Evolutionary conservation across 2,888 invertebrate genomes (phyloP), one percentile per base, ranked within the genome.

Genomic region (Zelleria hepariella): DNA sequence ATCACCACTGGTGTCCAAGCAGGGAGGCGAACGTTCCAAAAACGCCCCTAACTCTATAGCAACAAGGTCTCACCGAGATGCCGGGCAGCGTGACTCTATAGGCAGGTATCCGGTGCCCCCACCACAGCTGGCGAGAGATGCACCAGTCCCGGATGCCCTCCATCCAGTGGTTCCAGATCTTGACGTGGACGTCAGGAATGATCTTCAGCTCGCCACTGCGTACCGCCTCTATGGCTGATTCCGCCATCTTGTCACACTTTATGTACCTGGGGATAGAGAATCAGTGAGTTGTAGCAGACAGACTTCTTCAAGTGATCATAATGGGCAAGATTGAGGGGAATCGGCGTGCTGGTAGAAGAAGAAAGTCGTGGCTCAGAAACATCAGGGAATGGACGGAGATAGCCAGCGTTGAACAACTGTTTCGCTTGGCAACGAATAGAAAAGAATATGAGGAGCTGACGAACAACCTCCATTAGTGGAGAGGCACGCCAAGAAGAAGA

Each of bases 101-200:
- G 0, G 97, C 98, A 0, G 99, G 99, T 66, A 99, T 97, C 61
- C 96, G 92, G 82, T 99, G 99, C 1, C 99, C 99, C 99, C 99
- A 99, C 99, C 99, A 99, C 59, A 99, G 90, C 80, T 99, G 99
- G 1, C 96, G 91, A 0, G 98, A 99, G 61, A 99, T 96, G 82
- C 99, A 99, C 99, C 99, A 99, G 82, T 99, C 99, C 4, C 98
- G 90, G 66, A 98, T 97, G 73, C 96, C 96, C 72, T 95, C 95
- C 92, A 99, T 94, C 99, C 99, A 99, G 73, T 94, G 92, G 80
- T 93, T 94, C 99, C 99, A 99, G 32, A 93, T 96, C 85, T 96
- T 97, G 66, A 94, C 94, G 80, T 98, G 97, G 58, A 93, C 92
- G 64, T 96, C 96, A 0, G 99, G 99, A 59, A 97, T 93, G 60